Base-by-base conservation (phyloP, 1,140 invertebrate genomes). In the Teleogryllus occipitalis region DNA sequence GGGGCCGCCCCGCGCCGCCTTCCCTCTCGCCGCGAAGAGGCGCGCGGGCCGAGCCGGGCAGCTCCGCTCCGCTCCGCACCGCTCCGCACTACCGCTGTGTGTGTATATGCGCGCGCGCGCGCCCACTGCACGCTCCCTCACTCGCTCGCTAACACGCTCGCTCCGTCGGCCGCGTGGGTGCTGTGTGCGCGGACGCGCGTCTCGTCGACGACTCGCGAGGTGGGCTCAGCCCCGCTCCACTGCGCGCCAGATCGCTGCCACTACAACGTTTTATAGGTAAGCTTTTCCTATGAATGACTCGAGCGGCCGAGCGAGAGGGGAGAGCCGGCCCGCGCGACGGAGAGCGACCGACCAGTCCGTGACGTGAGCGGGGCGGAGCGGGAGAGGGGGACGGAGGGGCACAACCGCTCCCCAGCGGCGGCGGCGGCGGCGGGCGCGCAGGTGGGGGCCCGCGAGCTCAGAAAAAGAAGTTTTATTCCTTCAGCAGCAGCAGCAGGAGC, bases 221-320 rank as follows among this genome's bases (percentile, higher is more conserved):
- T 65, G 54, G 54, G 2, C 54, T 65, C 54, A 65, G 54, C 27
- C 10, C 21, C 78, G 78, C 48, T 78, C 78, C 27, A 78, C 78
- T 73, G 65, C 27, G 22, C 54, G 18, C 54, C 54, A 47, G 15
- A 78, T 78, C 78, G 47, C 65, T 21, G 47, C 73, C 54, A 78
- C 78, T 78, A 78, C 49, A 78, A 78, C 47, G 78, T 78, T 78
- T 78, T 78, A 78, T 78, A 73, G 78, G 78, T 49, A 78, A 78
- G 78, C 48, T 74, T 77, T 78, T 78, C 78, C 72, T 54, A 78
- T 78, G 78, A 78, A 78, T 78, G 78, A 78, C 47, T 78, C 27
- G 18, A 49, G 78, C 65, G 72, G 54, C 54, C 78, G 47, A 78
- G 47, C 48, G 48, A 18, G 46, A 49, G 76, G 47, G 47, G 76